Evolutionary conservation across 2,113 vertebrate genomes (phyloP), one percentile per base, ranked within the genome.

Genomic region (Chaetodon auriga): DNA sequence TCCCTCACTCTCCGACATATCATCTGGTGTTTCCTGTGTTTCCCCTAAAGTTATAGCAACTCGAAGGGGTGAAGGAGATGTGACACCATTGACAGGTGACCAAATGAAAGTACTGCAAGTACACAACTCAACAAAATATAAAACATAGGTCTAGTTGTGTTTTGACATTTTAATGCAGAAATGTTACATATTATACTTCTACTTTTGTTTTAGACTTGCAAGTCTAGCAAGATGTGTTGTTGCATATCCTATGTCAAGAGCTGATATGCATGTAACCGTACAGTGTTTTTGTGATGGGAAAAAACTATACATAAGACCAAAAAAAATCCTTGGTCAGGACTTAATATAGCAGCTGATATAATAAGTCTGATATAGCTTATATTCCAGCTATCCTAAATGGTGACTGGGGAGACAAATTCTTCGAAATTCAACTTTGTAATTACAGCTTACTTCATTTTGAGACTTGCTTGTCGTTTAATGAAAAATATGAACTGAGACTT

Each of bases 401-500:
- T 11, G 30, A 30, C 30, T 30, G 23, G 16, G 0, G 12, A 45
- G 4, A 7, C 36, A 14, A 23, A 65, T 18, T 18, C 36, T 69
- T 18, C 25, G 19, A 48, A 60, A 69, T 4, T 41, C 4, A 21
- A 12, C 58, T 57, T 68, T 68, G 2, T 30, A 48, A 68, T 65
- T 54, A 66, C 19, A 48, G n/a, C 45, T 38, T 43, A 70, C 21
- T 53, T 75, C 18, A 60, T 10, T 74, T 46, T 61, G 8, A 23
- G 4, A 53, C 41, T 48, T 61, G 58, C 41, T 43, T 64, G 51
- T 64, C 35, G 60, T 79, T 49, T 49, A 51, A 63, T 53, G 58
- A 3, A 57, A 81, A 70, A 80, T 71, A 51, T 65, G 41, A 71
- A 51, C 7, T 14, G 49, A 64, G 35, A 78, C 57, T 35, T 53